Evolutionary conservation across 2,797 vertebrate species (phyloP).

Genomic region (Smutsia gigantea): DNA sequence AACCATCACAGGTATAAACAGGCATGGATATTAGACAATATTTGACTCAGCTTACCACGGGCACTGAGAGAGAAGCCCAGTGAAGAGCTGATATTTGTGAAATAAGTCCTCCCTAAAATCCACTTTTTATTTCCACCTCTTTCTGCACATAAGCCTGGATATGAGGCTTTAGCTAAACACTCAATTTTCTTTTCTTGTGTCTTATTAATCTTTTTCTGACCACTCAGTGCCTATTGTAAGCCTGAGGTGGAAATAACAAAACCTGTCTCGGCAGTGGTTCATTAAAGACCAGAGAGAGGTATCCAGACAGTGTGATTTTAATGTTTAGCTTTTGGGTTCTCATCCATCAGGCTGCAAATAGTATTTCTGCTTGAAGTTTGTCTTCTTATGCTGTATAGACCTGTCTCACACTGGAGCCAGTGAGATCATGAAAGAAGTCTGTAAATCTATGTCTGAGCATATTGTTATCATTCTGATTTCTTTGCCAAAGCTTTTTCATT

Average conservation of each 20-base stretch:
- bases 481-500: conserved; percentile 35
- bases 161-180: neutral
- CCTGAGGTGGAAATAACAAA: conserved; percentile 36
- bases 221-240: neutral
- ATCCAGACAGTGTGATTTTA: neutral
- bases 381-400: neutral
- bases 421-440: neutral
- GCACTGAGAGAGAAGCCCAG: neutral
- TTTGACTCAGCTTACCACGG: neutral
- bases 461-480: neutral
- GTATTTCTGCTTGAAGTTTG: neutral
- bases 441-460: neutral
- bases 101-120: neutral
- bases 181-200: conserved; percentile 31
- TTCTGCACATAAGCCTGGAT: neutral
- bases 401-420: neutral
- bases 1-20: neutral
- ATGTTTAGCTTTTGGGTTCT: neutral
- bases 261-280: neutral
- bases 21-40: no score
- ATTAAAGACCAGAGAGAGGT: conserved; percentile 49
- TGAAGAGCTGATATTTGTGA: neutral
- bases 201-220: conserved; percentile 64
- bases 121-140: neutral
- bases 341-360: neutral